phyloP scores from a whole-genome alignment of 2,888 invertebrate species.

The Apodemia zela region DNA sequence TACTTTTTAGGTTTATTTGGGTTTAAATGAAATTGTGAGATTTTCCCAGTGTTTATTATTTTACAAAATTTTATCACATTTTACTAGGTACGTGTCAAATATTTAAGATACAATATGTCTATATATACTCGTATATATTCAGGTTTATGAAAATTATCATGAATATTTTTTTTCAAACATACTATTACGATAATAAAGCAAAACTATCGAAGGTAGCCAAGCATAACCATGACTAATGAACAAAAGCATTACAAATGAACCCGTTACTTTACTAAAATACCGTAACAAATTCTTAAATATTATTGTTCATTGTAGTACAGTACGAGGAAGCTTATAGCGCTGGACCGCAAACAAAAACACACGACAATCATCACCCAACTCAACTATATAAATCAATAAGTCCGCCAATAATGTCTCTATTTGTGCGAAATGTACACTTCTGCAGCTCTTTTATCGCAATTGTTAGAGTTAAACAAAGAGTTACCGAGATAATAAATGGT shows the following conservation, averaged over 20 bases:
- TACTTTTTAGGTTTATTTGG: too few relatives aligned
- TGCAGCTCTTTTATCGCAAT: conserved; percentile 8
- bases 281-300: neutral
- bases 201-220: neutral
- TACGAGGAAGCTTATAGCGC: neutral
- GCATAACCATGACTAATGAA: neutral
- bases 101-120: too few relatives aligned
- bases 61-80: too few relatives aligned
- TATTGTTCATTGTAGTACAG: neutral
- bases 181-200: neutral
- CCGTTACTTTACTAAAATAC: neutral
- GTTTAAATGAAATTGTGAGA: too few relatives aligned
- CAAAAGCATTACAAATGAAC: neutral
- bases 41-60: too few relatives aligned
- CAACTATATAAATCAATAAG: conserved; percentile 53
- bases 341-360: neutral
- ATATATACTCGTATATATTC: too few relatives aligned
- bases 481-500: neutral
- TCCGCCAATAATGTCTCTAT: conserved; percentile 40
- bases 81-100: too few relatives aligned
- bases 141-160: too few relatives aligned
- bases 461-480: conserved; percentile 15
- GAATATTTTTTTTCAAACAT: too few relatives aligned
- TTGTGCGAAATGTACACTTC: conserved; percentile 30
- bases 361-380: conserved; percentile 19